Base-by-base conservation (phyloP, 2,888 invertebrate genomes). In the Melipona beecheii region DNA sequence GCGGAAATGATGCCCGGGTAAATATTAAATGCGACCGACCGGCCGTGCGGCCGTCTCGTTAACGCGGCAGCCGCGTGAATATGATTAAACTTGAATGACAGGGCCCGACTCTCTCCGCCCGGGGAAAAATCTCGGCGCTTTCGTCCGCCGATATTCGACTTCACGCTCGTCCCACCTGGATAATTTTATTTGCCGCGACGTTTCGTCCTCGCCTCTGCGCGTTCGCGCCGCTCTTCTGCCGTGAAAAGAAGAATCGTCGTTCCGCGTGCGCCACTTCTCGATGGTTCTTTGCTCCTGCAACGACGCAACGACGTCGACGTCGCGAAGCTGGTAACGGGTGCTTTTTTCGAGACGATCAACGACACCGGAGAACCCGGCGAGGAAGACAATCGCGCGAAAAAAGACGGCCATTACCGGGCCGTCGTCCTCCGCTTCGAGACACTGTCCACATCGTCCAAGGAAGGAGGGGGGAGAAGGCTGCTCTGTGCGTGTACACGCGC, bases 1-100 rank as follows among this genome's bases (percentile, higher is more conserved):
- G 85, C 89, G 89, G 90, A 89, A 89, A 88, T 86, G 90, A 90
- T 91, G 85, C 87, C 78, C 91, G 77, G 79, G 88, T 91, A 90
- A 90, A 91, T 85, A 90, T 90, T 90, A 89, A 90, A 85, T 81
- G 82, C 86, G 75, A 84, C 80, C 84, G 80, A 81, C 79, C 66
- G 56, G 77, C 73, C 79, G 81, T 71, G 64, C 68, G 13, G 75
- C 84, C 83, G 89, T 87, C 87, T 89, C 89, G 89, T 89, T 89
- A 89, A 84, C 89, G 71, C 76, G 82, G 21, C 60, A 81, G 68
- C 75, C 86, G 89, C 82, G 89, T 82, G 87, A 89, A 87, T 87
- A 86, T 85, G 87, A 89, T 89, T 89, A 89, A 89, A 89, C 78
- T 84, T 75, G 86, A 84, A 82, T 82, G 79, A 82, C 78, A 78